These are phyloP conservation scores for Clarias laeviceps DNA, from an alignment of 2,797 vertebrate genomes.

Conservation along the genomic window DNA sequence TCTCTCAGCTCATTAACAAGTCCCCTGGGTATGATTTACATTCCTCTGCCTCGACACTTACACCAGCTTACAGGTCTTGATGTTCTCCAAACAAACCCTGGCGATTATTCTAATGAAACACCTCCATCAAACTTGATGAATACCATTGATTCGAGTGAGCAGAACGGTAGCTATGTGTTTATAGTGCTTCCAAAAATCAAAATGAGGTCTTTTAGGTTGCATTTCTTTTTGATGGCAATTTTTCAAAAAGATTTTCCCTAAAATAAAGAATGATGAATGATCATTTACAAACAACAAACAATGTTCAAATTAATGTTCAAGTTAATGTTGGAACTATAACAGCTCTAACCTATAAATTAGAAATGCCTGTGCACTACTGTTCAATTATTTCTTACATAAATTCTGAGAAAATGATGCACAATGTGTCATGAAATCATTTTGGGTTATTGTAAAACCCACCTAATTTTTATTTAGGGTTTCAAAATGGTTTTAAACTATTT, in stretches of 20 bases:
- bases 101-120: not conserved
- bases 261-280: not conserved
- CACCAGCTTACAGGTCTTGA: not conserved
- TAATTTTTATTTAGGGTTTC: too few relatives aligned
- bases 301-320: not conserved
- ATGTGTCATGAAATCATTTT: too few relatives aligned
- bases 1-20: slow-evolving; percentile 14
- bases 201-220: not conserved
- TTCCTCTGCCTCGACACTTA: not conserved
- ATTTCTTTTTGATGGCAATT: not conserved
- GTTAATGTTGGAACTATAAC: not conserved
- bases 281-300: not conserved
- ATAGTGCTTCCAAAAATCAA: not conserved
- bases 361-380: not conserved
- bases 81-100: not conserved
- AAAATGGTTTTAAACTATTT: not conserved
- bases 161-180: not conserved
- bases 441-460: too few relatives aligned
- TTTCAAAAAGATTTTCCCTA: not conserved
- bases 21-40: not conserved
- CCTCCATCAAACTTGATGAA: not conserved
- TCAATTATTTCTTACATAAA: not conserved
- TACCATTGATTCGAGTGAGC: not conserved
- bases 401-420: not conserved
- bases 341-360: not conserved